These are phyloP conservation scores for Dichetophora obliterata DNA, from an alignment of 2,888 invertebrate species.

Conservation along the genomic window DNA sequence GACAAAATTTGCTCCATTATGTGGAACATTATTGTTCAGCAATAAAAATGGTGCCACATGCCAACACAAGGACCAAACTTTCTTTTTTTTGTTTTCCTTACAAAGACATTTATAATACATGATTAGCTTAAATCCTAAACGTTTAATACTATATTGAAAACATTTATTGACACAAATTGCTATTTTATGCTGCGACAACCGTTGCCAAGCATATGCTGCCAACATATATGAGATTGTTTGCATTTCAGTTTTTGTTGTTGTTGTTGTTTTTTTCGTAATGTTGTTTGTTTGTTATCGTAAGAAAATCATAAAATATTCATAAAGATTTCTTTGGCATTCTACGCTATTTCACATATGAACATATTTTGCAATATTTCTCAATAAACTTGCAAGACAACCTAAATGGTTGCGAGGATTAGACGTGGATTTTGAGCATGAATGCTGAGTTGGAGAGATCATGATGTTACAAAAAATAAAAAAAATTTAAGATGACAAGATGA, in stretches of 20 bases:
- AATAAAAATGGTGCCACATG: constrained; percentile 21
- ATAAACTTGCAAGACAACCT: constrained; percentile 23
- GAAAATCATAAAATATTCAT: constrained; percentile 63
- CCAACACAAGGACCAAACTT: not conserved
- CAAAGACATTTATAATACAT: constrained; percentile 45
- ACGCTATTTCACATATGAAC: not conserved
- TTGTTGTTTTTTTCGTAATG: not conserved
- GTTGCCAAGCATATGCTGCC: constrained; percentile 47
- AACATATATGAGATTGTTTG: constrained; percentile 35
- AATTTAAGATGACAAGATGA: no score
- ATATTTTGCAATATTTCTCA: constrained; percentile 33
- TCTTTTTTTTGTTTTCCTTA: constrained; percentile 31
- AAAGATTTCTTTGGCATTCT: constrained; percentile 55
- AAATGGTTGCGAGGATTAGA: constrained; percentile 17
- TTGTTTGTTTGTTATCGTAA: constrained; percentile 24
- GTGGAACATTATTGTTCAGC: constrained; percentile 14
- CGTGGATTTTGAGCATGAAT: not conserved
- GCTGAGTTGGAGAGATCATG: not conserved
- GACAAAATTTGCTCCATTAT: no score
- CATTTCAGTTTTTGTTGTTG: not conserved
- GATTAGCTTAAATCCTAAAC: constrained; percentile 43
- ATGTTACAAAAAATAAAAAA: not conserved
- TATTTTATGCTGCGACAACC: constrained; percentile 36
- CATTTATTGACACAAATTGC: constrained; percentile 65
- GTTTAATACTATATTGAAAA: constrained; percentile 46